Conservation (phyloP, 2,888 invertebrate genomes). For the Pherbina coryleti region DNA sequence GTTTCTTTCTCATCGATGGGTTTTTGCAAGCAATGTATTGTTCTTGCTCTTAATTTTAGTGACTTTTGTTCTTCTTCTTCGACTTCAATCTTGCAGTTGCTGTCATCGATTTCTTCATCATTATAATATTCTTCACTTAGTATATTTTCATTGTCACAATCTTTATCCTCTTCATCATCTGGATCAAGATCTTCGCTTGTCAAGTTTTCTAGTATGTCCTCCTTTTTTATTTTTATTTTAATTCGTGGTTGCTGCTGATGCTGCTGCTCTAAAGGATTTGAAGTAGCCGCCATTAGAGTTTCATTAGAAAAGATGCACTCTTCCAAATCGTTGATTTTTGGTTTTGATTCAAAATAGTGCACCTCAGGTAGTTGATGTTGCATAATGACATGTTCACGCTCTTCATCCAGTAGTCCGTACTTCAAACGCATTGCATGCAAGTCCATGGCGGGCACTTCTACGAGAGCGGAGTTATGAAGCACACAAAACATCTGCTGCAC, state of each 20-base stretch:
- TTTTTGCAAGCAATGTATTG: neutral
- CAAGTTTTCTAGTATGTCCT: constrained; percentile 24
- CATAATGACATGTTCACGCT: constrained; percentile 43
- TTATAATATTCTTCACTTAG: constrained; percentile 32
- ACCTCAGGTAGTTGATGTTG: constrained; percentile 48
- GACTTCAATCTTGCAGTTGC: neutral
- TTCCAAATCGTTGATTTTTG: constrained; percentile 42
- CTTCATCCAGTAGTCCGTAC: constrained; percentile 54
- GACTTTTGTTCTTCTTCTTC: constrained; percentile 19
- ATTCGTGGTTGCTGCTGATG: constrained; percentile 10
- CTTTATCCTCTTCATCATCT: constrained; percentile 35
- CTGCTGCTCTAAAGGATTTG: constrained; percentile 32
- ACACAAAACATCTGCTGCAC: constrained; percentile 62
- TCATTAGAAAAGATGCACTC: constrained; percentile 30
- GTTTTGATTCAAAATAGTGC: constrained; percentile 54
- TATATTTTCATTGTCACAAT: constrained; percentile 39
- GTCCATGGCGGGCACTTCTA: constrained; percentile 18
- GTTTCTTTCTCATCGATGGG: constrained; percentile 2
- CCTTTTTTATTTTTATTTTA: constrained; percentile 46
- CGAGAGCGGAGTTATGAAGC: constrained; percentile 46
- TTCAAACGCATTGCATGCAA: constrained; percentile 43
- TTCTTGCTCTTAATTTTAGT: neutral
- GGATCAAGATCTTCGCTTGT: constrained; percentile 4
- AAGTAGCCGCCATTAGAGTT: neutral
- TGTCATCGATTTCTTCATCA: constrained; percentile 29